A percentile compares a stretch with the other conserved stretches of the same genome.
phyloP scores from a whole-genome alignment of 35 echinoderm and acorn worm genomes.

The Ptychodera flava region DNA sequence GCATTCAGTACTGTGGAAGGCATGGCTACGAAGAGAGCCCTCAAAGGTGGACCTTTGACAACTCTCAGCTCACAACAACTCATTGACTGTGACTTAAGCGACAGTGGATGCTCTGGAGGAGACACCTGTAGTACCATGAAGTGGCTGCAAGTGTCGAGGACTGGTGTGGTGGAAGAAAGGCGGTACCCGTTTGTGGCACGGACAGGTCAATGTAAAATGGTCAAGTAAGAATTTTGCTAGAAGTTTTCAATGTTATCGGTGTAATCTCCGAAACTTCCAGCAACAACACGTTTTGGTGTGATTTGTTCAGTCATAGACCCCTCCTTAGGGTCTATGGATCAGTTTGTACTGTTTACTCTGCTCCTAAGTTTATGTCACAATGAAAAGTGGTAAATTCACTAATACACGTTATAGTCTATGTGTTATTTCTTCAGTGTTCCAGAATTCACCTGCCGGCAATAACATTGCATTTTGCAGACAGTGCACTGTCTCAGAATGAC shows the following conservation, averaged over 20 bases:
- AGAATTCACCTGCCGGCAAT: too few species aligned
- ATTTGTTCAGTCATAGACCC: not conserved
- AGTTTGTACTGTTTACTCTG: not conserved
- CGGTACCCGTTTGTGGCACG: slow-evolving; percentile 56
- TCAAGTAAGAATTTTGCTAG: slow-evolving; percentile 14
- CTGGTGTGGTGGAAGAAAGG: slow-evolving; percentile 31
- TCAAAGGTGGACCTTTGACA: slow-evolving; percentile 46
- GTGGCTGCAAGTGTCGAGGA: slow-evolving; percentile 51
- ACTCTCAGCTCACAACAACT: slow-evolving; percentile 70
- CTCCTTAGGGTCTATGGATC: not conserved
- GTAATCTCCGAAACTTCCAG: not conserved
- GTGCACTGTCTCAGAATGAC: too few species aligned
- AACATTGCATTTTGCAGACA: too few species aligned
- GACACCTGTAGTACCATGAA: slow-evolving; percentile 41
- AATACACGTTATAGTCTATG: not conserved
- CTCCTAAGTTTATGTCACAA: not conserved
- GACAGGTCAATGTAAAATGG: slow-evolving; percentile 24
- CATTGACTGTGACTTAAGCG: slow-evolving; percentile 55
- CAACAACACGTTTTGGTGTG: not conserved
- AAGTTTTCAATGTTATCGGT: not conserved
- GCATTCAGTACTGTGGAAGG: slow-evolving; percentile 82
- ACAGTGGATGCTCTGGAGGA: slow-evolving; percentile 61
- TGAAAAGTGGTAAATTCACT: slow-evolving; percentile 4
- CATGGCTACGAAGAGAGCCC: slow-evolving; percentile 62
- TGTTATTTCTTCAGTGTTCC: too few species aligned